Percentiles rank a stretch among this genome's conserved stretches.
phyloP scores from a whole-genome alignment of 1,140 invertebrate species.

The Lerema accius region DNA sequence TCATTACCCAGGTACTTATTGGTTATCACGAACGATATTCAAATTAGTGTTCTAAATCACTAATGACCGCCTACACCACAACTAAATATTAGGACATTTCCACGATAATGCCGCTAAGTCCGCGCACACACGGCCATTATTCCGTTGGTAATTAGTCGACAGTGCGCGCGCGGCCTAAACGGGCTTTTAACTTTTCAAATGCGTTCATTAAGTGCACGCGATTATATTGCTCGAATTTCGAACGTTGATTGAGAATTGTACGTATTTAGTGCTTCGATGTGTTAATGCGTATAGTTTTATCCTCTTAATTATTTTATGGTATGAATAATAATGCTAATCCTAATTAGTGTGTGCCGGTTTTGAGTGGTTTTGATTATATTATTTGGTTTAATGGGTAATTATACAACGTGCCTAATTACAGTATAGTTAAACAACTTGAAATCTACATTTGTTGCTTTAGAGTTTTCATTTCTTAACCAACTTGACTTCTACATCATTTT shows the following conservation, averaged over 20 bases:
- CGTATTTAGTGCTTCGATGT: constrained; percentile 43
- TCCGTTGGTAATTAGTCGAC: constrained; percentile 71
- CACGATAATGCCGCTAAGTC: constrained; percentile 78
- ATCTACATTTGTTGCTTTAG: too few species aligned
- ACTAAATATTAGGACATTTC: constrained; percentile 79
- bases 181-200: constrained; percentile 79
- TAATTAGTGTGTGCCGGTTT: constrained; percentile 29
- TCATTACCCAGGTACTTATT: constrained; percentile 27
- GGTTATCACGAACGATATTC: constrained; percentile 48
- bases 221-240: constrained; percentile 65
- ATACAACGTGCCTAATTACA: too few species aligned
- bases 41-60: constrained; percentile 65
- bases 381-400: constrained; percentile 4
- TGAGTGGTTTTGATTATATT: constrained; percentile 11
- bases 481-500: too few species aligned
- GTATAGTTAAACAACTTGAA: too few species aligned
- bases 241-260: constrained; percentile 60
- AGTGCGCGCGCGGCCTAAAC: constrained; percentile 61
- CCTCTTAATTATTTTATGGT: constrained; percentile 54
- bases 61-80: constrained; percentile 63
- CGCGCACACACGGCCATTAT: constrained; percentile 61
- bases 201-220: constrained; percentile 67
- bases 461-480: too few species aligned
- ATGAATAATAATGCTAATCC: constrained; percentile 44
- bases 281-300: constrained; percentile 51